Evolutionary conservation across 2,113 vertebrate genomes (phyloP), one percentile per base, ranked within the genome.

Genomic region (Aramus guarauna): DNA sequence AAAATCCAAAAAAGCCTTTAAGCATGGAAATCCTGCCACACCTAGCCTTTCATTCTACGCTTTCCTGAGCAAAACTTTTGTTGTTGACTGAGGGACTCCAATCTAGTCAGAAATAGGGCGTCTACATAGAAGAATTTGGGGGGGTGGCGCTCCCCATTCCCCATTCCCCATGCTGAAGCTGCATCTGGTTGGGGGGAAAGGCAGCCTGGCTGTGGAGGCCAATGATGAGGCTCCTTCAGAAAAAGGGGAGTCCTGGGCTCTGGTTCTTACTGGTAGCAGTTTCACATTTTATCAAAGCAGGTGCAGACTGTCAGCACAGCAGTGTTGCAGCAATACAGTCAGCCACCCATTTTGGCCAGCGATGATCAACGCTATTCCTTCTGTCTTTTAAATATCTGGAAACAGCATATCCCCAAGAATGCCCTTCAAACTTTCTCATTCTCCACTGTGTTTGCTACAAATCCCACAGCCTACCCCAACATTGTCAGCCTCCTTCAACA

Each of bases 121-220:
- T n/a, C 34, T 47, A 19, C 0, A 1, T 12, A 68, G 82, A 80
- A 79, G 27, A 30, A 32, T 52, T 58, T 10, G 4, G 32, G 18
- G 11, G 15, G 27, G 11, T 26, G 15, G 50, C 20, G 60, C 29
- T 60, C 19, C 22, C 26, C 13, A 21, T 22, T 55, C 30, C 22
- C 24, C 0, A 0, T 56, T 74, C 29, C 20, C 32, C 10, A 24
- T 1, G 11, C 26, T 63, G 59, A 72, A 52, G 63, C 32, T 56
- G 19, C 36, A 56, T 15, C 34, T 72, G 39, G 34, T 34, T 41
- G 30, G 11, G 29, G 9, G 27, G 29, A 67, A 34, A 85, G 16
- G 34, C n/a, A 62, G 47, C 16, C 29, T 58, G 56, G 27, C 29
- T 67, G 21, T 37, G 29, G 85, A 76, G 29, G 43, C 23, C 59